A percentile compares a stretch with the other conserved stretches of the same genome.
phyloP scores from a whole-genome alignment of 2,113 vertebrate genomes.

The Amia ocellicauda region DNA sequence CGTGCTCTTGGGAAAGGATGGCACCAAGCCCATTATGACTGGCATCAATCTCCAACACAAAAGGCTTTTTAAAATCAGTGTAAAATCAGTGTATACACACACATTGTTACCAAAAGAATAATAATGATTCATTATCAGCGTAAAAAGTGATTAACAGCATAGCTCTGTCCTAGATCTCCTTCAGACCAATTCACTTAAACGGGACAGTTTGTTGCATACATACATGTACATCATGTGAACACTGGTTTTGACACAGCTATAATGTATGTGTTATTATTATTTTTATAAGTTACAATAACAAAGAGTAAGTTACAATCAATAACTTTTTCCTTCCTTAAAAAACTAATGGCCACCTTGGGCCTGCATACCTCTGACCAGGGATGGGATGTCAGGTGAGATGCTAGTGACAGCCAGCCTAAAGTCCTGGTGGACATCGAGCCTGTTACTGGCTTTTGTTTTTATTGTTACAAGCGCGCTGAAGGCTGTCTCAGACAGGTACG shows the following conservation, averaged over 20 bases:
- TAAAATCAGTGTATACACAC: no score
- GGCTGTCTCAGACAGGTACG: not conserved
- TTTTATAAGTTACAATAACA: not conserved
- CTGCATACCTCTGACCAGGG: not conserved
- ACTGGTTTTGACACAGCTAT: slow-evolving; percentile 4
- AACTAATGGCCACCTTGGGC: no score
- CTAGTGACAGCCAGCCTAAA: not conserved
- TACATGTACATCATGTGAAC: slow-evolving; percentile 4
- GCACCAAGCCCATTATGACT: no score
- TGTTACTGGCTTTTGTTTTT: slow-evolving; percentile 1
- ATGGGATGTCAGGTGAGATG: not conserved
- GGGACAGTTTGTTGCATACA: not conserved
- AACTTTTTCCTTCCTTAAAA: no score
- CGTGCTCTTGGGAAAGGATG: not conserved
- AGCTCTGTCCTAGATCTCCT: slow-evolving; percentile 3
- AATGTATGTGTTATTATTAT: no score
- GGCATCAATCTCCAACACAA: slow-evolving; percentile 7
- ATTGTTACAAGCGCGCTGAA: not conserved
- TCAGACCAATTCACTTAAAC: not conserved
- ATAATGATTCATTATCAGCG: slow-evolving; percentile 1
- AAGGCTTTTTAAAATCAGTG: no score
- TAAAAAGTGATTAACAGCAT: slow-evolving; percentile 6
- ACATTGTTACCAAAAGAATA: not conserved
- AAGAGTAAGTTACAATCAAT: not conserved
- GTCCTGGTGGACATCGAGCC: not conserved